phyloP scores from a whole-genome alignment of 2,113 vertebrate genomes.

The Leptocoma aspasia region DNA sequence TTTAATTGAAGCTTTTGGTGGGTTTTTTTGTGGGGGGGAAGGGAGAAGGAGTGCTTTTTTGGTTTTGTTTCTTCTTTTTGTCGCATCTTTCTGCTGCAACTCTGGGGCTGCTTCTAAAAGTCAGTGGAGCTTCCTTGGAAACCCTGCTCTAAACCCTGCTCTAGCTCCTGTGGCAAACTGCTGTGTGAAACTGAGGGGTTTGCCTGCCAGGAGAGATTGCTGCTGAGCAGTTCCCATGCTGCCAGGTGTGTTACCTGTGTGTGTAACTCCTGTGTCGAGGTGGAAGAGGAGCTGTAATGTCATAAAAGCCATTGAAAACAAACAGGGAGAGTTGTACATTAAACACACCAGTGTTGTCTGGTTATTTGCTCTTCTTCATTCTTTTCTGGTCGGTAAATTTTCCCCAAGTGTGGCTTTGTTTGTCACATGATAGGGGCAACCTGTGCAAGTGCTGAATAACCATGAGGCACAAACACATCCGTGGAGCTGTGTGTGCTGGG shows the following conservation, averaged over 20 bases:
- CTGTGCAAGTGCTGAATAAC: not conserved
- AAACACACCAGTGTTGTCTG: not conserved
- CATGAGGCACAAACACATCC: not conserved
- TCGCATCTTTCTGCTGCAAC: not conserved
- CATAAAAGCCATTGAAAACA: not conserved
- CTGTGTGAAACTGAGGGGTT: not conserved
- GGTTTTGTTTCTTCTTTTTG: not conserved
- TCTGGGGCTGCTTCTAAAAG: not conserved
- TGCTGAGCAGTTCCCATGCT: not conserved
- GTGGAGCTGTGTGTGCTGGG: not conserved
- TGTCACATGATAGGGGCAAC: not conserved
- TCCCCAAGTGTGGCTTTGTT: not conserved
- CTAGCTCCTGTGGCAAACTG: not conserved
- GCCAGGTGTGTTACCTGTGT: not conserved
- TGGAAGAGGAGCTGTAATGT: not conserved
- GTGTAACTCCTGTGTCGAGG: not conserved
- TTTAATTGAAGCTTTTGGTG: not conserved
- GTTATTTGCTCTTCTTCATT: not conserved
- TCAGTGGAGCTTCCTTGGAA: not conserved
- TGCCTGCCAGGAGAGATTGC: not conserved
- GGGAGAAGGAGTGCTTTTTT: not conserved
- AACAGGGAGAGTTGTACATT: not conserved
- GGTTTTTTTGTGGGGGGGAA: not conserved
- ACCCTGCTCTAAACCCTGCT: too few relatives aligned
- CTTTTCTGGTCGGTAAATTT: not conserved